Base-by-base conservation (phyloP, 1,140 invertebrate species). In the Trachelipus rathkii region DNA sequence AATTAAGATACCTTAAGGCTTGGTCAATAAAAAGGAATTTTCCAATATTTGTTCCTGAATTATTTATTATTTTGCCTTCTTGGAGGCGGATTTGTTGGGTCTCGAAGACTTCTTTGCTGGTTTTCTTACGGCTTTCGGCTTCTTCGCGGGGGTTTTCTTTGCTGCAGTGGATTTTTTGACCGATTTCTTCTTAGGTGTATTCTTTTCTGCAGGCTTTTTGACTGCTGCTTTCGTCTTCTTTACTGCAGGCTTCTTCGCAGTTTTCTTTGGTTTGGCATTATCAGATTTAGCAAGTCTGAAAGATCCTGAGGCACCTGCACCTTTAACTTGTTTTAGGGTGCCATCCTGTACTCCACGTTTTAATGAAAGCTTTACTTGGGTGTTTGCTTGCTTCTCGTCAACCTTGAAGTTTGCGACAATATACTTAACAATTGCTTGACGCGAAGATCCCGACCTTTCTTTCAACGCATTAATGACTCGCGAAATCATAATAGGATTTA, bases 341-440 rank as follows among this genome's bases (percentile, higher is more conserved):
- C 82, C 82, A 19, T 71, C 60, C 15, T 74, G 68, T n/a, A 82
- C 75, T 9, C 81, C 82, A 13, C 79, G 50, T 75, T 83, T 84
- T 43, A 84, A 75, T 4, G 74, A 50, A 10, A 76, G 33, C 15
- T 71, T 68, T 0, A 81, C 71, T 10, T 81, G 77, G 1, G 69
- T 24, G 9, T 21, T 68, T 19, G 46, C 67, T 53, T 80, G 67
- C 66, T 76, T 60, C 72, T 83, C 81, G 24, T 77, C 72, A 21
- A 83, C 76, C 10, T 81, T 81, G 81, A 81, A 83, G 45, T 84
- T 83, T 10, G 79, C 76, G 13, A 78, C 66, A 71, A 84, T 84
- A 75, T 83, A 84, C 77, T 84, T 84, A 44, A 78, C 68, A 73
- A 84, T 83, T 11, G 83, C 82, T 53, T 83, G 83, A 13, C 82